Evolutionary conservation across 2,113 vertebrate species (phyloP).

Genomic region (Tragelaphus scriptus): DNA sequence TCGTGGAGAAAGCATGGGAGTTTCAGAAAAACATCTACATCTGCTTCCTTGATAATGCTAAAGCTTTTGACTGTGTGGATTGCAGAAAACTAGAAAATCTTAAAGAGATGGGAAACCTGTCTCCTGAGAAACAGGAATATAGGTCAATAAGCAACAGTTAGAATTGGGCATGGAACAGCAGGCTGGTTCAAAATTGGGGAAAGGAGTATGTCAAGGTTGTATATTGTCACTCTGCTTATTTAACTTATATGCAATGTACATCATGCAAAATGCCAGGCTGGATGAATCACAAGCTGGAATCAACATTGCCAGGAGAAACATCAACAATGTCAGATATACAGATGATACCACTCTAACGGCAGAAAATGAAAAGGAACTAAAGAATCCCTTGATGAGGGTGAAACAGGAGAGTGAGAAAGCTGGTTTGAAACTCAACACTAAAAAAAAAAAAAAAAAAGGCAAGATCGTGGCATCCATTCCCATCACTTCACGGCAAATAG

Average conservation of each 20-base stretch:
- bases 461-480: not conserved
- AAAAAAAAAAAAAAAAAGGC: not conserved
- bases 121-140: not conserved
- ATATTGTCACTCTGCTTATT: not conserved
- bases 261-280: not conserved
- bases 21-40: not conserved
- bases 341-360: not conserved
- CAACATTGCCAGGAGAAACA: not conserved
- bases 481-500: not conserved
- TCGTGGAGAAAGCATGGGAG: not conserved
- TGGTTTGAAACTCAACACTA: not conserved
- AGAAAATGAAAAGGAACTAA: not conserved
- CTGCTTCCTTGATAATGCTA: not conserved
- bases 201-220: not conserved
- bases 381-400: not conserved
- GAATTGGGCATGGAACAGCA: not conserved
- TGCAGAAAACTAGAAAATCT: not conserved
- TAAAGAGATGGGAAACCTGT: not conserved
- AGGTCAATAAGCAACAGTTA: not conserved
- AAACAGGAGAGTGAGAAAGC: not conserved
- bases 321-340: not conserved
- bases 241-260: not conserved
- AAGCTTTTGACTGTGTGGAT: not conserved
- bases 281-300: not conserved
- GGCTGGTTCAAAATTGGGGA: not conserved